These are phyloP conservation scores for Peromyscus attwateri DNA, from an alignment of 2,797 vertebrate species.

Conservation along the genomic window DNA sequence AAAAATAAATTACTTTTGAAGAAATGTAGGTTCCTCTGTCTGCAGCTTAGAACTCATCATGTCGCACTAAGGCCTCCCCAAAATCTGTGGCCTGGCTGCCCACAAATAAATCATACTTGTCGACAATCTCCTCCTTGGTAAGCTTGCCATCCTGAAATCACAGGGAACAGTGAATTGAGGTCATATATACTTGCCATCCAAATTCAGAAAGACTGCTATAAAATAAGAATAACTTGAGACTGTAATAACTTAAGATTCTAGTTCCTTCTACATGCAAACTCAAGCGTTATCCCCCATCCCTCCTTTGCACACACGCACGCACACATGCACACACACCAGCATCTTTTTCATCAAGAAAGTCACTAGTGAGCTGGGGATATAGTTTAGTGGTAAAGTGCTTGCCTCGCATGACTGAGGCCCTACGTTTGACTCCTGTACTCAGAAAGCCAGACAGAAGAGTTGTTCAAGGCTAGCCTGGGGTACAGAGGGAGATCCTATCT, in stretches of 20 bases:
- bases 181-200: conserved; percentile 11
- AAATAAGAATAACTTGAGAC: not conserved
- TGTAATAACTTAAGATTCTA: conserved; percentile 31
- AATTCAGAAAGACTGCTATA: conserved; percentile 22
- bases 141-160: conserved; percentile 93
- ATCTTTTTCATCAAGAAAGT: conserved; percentile 35
- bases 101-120: conserved; percentile 95
- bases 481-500: not conserved
- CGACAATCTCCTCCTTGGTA: conserved; percentile 93
- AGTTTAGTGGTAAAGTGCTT: not conserved
- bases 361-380: not conserved
- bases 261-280: not conserved
- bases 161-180: not conserved
- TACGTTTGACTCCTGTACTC: not conserved
- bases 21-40: conserved; percentile 73
- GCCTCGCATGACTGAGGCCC: not conserved
- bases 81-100: conserved; percentile 97
- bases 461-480: not conserved
- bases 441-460: not conserved
- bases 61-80: conserved; percentile 94
- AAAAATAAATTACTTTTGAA: conserved; percentile 94
- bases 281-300: too few relatives aligned
- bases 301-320: not conserved
- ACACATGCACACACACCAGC: not conserved
- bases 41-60: conserved; percentile 93